Conservation (phyloP, 2,113 vertebrate species). For the Pteruthius melanotis region DNA sequence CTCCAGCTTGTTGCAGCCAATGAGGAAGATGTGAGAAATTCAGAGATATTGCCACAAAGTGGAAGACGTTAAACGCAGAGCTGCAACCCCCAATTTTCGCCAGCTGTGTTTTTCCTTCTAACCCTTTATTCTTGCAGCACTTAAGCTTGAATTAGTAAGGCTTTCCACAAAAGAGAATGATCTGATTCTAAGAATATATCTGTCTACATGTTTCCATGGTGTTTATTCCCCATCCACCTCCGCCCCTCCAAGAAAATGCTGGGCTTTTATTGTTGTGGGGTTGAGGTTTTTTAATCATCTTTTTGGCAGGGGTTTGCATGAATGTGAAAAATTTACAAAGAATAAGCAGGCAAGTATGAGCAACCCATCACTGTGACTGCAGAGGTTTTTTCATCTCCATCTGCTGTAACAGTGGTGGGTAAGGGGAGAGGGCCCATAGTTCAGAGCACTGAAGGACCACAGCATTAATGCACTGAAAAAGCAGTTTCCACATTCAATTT, state of each 20-base stretch:
- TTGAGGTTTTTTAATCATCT: constrained; percentile 17
- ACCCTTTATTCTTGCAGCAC: constrained; percentile 48
- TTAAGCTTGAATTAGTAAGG: constrained; percentile 59
- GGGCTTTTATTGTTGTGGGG: constrained; percentile 13
- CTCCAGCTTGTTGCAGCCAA: constrained; percentile 28
- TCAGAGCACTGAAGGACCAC: constrained; percentile 25
- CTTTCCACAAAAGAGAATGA: constrained; percentile 54
- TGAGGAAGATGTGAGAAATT: constrained; percentile 63
- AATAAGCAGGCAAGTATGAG: neutral
- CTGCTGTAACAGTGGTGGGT: neutral
- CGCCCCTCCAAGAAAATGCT: neutral
- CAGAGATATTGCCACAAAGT: constrained; percentile 48
- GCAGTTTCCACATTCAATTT: neutral
- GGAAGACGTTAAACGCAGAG: constrained; percentile 29
- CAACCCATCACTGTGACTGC: neutral
- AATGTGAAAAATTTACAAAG: constrained; percentile 33
- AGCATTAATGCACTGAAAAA: neutral
- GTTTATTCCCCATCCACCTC: constrained; percentile 5
- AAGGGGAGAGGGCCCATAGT: neutral
- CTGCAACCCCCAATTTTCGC: constrained; percentile 63
- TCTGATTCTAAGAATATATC: constrained; percentile 42
- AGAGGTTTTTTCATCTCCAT: constrained; percentile 1
- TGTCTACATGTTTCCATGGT: constrained; percentile 53
- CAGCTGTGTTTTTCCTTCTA: constrained; percentile 76
- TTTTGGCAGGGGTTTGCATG: constrained; percentile 29